Evolutionary conservation across 1,140 invertebrate species (phyloP).

Genomic region (Lepidotrigona ventralis): DNA sequence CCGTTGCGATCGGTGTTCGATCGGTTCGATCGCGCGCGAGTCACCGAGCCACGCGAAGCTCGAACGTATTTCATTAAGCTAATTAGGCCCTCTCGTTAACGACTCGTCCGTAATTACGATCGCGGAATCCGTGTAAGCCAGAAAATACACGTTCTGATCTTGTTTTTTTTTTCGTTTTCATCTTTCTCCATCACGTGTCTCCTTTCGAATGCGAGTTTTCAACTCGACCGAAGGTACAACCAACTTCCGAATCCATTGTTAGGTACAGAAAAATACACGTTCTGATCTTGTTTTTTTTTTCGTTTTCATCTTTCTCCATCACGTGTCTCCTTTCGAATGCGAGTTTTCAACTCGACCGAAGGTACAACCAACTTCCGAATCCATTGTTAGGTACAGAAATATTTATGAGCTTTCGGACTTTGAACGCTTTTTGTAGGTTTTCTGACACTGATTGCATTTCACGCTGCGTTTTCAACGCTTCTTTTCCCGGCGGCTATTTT

Average conservation of each 20-base stretch:
- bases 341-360: neutral
- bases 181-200: neutral
- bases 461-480: no score
- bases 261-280: slow-evolving; percentile 24
- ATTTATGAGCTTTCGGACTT: no score
- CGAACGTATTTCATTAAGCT: slow-evolving; percentile 58
- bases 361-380: no score
- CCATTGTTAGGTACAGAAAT: neutral
- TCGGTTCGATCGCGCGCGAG: slow-evolving; percentile 11
- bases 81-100: slow-evolving; percentile 59
- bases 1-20: slow-evolving; percentile 20
- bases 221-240: no score
- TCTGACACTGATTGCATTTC: no score
- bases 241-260: no score
- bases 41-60: neutral
- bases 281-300: slow-evolving; percentile 5
- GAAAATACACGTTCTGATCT: slow-evolving; percentile 32
- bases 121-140: slow-evolving; percentile 56
- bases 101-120: slow-evolving; percentile 53
- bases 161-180: slow-evolving; percentile 25
- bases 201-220: neutral
- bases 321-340: neutral
- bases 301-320: neutral
- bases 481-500: no score
- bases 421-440: no score